phyloP scores from a whole-genome alignment of 2,113 vertebrate species.

The Pitta sordida region DNA sequence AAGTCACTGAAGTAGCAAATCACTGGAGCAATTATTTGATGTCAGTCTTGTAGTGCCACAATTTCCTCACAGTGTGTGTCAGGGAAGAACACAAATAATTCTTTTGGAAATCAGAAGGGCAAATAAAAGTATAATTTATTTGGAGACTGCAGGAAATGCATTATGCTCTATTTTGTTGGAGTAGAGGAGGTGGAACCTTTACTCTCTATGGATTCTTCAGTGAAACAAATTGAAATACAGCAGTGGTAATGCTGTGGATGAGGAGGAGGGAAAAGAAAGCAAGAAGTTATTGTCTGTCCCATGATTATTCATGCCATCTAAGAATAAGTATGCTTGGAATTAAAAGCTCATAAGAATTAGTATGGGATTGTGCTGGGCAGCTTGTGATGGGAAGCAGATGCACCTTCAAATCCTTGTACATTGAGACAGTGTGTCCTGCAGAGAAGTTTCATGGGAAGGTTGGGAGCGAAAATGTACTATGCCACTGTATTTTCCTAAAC shows the following conservation, averaged over 20 bases:
- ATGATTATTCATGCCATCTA: background rate
- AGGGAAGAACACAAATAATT: background rate
- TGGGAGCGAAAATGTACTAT: background rate
- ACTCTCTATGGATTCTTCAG: background rate
- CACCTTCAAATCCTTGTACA: background rate
- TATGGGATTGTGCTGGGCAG: background rate
- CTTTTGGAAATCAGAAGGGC: background rate
- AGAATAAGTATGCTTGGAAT: background rate
- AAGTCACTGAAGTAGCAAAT: background rate
- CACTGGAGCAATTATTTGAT: background rate
- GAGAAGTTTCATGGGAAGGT: background rate
- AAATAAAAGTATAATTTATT: background rate
- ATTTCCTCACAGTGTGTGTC: background rate
- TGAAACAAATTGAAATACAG: background rate
- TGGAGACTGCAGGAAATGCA: background rate
- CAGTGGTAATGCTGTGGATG: background rate
- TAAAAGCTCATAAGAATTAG: background rate
- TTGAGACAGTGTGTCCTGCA: background rate
- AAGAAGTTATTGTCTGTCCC: background rate
- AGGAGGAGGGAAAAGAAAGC: background rate
- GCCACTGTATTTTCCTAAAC: background rate
- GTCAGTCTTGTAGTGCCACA: background rate
- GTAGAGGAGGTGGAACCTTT: background rate
- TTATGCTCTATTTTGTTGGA: background rate
- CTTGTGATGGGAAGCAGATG: background rate